These are phyloP conservation scores for Mimas tiliae DNA, from an alignment of 2,888 invertebrate species.

Conservation along the genomic window DNA sequence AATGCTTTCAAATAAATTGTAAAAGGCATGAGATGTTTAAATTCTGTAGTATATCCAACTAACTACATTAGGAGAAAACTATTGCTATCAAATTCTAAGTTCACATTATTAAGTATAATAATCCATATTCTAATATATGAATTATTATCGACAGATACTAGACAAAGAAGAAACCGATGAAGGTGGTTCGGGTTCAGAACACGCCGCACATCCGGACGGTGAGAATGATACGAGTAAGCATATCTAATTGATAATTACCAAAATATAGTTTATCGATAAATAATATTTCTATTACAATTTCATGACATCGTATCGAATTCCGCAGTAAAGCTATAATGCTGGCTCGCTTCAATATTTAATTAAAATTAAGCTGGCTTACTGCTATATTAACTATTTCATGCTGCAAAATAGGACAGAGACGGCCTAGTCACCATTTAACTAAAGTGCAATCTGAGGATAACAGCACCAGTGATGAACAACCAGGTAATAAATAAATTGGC, in stretches of 20 bases:
- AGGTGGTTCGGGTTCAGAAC: conserved; percentile 72
- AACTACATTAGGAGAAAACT: too few species aligned
- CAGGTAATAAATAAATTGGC: conserved; percentile 45
- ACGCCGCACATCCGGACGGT: conserved; percentile 74
- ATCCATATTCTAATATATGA: neutral
- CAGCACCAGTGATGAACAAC: conserved; percentile 86
- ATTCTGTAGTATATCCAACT: too few species aligned
- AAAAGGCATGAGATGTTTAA: neutral
- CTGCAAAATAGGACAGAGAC: conserved; percentile 69
- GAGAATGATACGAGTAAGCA: conserved; percentile 74
- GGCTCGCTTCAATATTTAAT: neutral
- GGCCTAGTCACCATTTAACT: conserved; percentile 80
- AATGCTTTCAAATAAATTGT: neutral
- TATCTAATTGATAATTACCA: neutral
- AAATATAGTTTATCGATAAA: neutral
- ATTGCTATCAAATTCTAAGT: too few species aligned
- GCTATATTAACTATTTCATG: conserved; percentile 19
- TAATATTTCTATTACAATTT: neutral
- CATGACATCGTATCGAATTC: conserved; percentile 8
- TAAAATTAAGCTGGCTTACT: conserved; percentile 38
- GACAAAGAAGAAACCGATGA: conserved; percentile 82
- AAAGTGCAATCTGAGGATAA: conserved; percentile 88
- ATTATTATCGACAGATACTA: conserved; percentile 62
- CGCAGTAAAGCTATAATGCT: conserved; percentile 1
- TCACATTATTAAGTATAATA: too few species aligned